Evolutionary conservation across 2,797 vertebrate genomes (phyloP), one percentile per base, ranked within the genome.

Genomic region (Cyclura pinguis): DNA sequence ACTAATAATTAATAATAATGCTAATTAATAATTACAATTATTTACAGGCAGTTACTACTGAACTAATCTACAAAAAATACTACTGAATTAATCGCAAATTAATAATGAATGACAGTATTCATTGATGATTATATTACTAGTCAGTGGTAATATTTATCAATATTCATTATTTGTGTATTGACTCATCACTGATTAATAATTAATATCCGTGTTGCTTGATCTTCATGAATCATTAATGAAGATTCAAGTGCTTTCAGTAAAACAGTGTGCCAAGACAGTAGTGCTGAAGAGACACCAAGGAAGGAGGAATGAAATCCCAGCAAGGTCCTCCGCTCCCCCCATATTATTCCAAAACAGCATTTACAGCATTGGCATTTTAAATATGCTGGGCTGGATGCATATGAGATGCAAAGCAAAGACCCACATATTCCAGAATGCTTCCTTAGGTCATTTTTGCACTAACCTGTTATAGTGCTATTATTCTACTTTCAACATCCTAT

Each of bases 301-400:
- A 90, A 89, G 86, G 57, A 69, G 88, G 69, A 91, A 88, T 91
- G 87, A 78, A 73, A 0, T 20, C 80, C 59, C 84, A 91, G 91
- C 88, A 91, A 84, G 0, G 0, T 84, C 90, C 69, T 74, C 82
- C 0, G 4, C 0, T 81, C 87, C 29, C n/a, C 27, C 1, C 6
- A 6, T 93, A 59, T 80, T 73, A 57, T 38, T 80, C 76, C 5
- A 3, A 57, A 84, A 38, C 29, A 27, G 6, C 52, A 74, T 67
- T 82, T 81, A 42, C 29, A 47, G 59, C 67, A 72, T 87, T 74
- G 87, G 89, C 90, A 47, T 92, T 62, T 89, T 18, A n/a, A 74
- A 59, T 59, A 73, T 35, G 10, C 1, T 18, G 73, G 29, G 83
- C 50, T 86, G 38, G 9, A 22, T 59, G 85, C 81, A 8, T n/a